Evolutionary conservation across 2,113 vertebrate species (phyloP).

Genomic region (Peromyscus leucopus): DNA sequence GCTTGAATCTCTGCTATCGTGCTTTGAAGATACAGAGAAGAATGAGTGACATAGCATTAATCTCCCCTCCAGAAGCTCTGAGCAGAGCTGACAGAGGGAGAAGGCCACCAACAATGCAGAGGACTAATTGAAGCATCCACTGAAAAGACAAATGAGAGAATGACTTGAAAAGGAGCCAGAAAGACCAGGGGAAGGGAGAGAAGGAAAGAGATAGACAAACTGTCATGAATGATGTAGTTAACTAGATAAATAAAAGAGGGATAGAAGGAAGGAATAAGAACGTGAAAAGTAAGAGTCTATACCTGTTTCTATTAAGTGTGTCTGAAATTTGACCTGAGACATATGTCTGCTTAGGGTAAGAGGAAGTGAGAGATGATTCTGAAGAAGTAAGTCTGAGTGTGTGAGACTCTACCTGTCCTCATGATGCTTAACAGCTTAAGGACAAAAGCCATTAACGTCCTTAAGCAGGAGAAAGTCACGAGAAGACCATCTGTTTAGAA

Average conservation of each 20-base stretch:
- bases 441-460: background rate
- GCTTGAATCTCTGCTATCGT: background rate
- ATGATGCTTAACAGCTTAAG: background rate
- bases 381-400: background rate
- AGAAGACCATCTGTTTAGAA: constrained; percentile 32
- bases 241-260: background rate
- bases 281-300: background rate
- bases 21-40: background rate
- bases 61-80: background rate
- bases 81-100: background rate
- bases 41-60: background rate
- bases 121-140: background rate
- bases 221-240: background rate
- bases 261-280: background rate
- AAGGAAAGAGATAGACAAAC: background rate
- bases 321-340: background rate
- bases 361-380: background rate
- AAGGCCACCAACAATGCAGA: background rate
- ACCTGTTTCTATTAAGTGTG: background rate
- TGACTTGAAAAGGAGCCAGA: background rate
- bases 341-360: background rate
- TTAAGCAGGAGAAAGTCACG: background rate
- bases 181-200: background rate
- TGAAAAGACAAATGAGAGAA: too few relatives aligned
- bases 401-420: background rate